These are phyloP conservation scores for Mallotus villosus DNA, from an alignment of 2,797 vertebrate species.

Conservation along the genomic window DNA sequence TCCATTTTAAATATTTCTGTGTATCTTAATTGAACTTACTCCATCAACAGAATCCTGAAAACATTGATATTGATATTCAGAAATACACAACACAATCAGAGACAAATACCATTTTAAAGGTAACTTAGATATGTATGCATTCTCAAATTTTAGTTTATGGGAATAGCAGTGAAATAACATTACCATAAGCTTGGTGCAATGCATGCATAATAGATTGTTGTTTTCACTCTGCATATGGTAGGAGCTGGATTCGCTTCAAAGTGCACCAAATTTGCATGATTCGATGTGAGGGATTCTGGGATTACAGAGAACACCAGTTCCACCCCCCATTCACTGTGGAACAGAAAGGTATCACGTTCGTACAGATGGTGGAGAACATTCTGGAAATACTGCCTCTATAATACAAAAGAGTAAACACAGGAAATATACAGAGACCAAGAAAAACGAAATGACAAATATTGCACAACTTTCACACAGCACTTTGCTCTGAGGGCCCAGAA, in stretches of 20 bases:
- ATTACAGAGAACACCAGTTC: slow-evolving; percentile 79
- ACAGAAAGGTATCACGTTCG: slow-evolving; percentile 83
- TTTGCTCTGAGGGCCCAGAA: neutral
- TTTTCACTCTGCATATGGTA: slow-evolving; percentile 83
- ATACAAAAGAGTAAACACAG: slow-evolving; percentile 63
- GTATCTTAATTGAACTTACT: slow-evolving; percentile 25
- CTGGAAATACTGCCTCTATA: slow-evolving; percentile 67
- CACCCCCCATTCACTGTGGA: slow-evolving; percentile 72
- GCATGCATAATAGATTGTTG: slow-evolving; percentile 88
- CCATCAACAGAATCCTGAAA: slow-evolving; percentile 45
- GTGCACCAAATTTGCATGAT: slow-evolving; percentile 85
- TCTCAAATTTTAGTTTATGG: slow-evolving; percentile 74
- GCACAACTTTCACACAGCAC: neutral
- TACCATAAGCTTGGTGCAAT: slow-evolving; percentile 85
- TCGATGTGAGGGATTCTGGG: slow-evolving; percentile 84
- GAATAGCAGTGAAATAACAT: slow-evolving; percentile 79
- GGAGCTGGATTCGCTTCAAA: slow-evolving; percentile 85
- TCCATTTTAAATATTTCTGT: neutral
- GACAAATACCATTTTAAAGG: slow-evolving; percentile 69
- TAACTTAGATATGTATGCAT: slow-evolving; percentile 70
- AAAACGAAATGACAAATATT: neutral
- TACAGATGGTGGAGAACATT: slow-evolving; percentile 78
- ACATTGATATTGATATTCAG: slow-evolving; percentile 50
- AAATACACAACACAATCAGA: slow-evolving; percentile 52
- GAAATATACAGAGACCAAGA: slow-evolving; percentile 36